Percentiles rank a stretch among this genome's conserved stretches.
phyloP scores from a whole-genome alignment of 2,888 invertebrate species.

The Lomographa bimaculata region DNA sequence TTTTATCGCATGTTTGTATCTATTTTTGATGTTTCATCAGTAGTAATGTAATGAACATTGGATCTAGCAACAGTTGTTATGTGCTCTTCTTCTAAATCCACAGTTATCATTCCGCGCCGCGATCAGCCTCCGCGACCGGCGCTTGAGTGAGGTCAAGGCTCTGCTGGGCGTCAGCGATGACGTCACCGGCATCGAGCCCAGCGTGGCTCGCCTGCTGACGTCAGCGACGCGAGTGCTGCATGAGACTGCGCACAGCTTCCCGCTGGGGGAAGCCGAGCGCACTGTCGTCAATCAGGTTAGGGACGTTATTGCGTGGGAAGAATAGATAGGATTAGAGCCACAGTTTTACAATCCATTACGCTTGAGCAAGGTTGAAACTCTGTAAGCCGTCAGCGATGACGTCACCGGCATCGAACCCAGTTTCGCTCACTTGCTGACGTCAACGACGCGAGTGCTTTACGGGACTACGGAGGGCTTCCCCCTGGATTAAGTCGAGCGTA shows the following conservation, averaged over 20 bases:
- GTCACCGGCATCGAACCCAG: neutral
- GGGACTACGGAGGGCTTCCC: no score
- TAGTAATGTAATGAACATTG: no score
- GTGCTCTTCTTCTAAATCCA: no score
- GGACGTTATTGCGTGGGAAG: no score
- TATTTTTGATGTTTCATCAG: no score
- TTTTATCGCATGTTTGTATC: no score
- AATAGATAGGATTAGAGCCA: no score
- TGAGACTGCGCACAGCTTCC: slow-evolving; percentile 88
- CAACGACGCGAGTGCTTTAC: no score
- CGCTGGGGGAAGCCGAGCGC: slow-evolving; percentile 86
- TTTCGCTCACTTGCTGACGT: no score
- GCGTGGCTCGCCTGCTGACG: slow-evolving; percentile 75
- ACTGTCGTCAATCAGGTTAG: slow-evolving; percentile 85
- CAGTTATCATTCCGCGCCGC: slow-evolving; percentile 76
- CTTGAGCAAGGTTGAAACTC: no score
- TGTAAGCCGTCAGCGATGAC: neutral
- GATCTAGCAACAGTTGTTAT: no score
- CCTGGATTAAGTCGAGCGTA: neutral
- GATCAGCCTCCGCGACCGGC: slow-evolving; percentile 86
- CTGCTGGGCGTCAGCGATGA: slow-evolving; percentile 80
- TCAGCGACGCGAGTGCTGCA: slow-evolving; percentile 87
- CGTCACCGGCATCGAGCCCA: slow-evolving; percentile 52
- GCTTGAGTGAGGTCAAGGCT: slow-evolving; percentile 88
- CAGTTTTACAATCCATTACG: no score